phyloP scores from a whole-genome alignment of 2,888 invertebrate species.

The Drosophila recens region DNA sequence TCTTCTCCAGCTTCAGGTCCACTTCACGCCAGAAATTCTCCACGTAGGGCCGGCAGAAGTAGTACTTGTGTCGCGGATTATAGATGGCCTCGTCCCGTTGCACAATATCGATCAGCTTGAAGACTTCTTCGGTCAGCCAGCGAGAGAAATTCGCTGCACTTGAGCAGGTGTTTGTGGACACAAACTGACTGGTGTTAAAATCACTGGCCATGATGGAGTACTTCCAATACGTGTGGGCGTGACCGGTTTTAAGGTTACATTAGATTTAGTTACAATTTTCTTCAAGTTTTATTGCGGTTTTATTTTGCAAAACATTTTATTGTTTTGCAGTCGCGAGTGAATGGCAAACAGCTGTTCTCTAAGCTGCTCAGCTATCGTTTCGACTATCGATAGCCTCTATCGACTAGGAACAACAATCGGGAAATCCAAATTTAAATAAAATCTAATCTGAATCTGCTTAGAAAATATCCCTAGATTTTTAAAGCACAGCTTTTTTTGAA shows the following conservation, averaged over 20 bases:
- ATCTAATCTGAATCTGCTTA: too few species aligned
- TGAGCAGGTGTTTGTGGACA: constrained; percentile 55
- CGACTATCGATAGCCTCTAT: not conserved
- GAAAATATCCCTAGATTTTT: too few species aligned
- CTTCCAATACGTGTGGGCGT: not conserved
- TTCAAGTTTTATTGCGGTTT: constrained; percentile 44
- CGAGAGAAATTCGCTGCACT: constrained; percentile 73
- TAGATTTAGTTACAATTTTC: constrained; percentile 25
- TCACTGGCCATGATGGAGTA: constrained; percentile 59
- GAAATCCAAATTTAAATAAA: too few species aligned
- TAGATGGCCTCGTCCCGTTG: constrained; percentile 84
- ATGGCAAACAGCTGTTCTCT: constrained; percentile 56
- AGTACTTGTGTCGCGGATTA: constrained; percentile 84
- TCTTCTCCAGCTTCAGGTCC: constrained; percentile 82
- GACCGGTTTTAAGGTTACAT: constrained; percentile 22
- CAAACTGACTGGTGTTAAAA: constrained; percentile 57
- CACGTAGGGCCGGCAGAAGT: constrained; percentile 84
- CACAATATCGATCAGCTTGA: constrained; percentile 83
- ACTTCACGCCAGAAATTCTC: constrained; percentile 85
- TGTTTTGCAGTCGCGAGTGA: constrained; percentile 46
- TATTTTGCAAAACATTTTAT: constrained; percentile 62
- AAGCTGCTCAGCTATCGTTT: not conserved
- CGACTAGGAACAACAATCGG: not conserved
- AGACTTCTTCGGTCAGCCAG: constrained; percentile 84
- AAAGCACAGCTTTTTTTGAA: too few species aligned